phyloP scores from a whole-genome alignment of 2,113 vertebrate genomes.

The Phalacrocorax aristotelis region DNA sequence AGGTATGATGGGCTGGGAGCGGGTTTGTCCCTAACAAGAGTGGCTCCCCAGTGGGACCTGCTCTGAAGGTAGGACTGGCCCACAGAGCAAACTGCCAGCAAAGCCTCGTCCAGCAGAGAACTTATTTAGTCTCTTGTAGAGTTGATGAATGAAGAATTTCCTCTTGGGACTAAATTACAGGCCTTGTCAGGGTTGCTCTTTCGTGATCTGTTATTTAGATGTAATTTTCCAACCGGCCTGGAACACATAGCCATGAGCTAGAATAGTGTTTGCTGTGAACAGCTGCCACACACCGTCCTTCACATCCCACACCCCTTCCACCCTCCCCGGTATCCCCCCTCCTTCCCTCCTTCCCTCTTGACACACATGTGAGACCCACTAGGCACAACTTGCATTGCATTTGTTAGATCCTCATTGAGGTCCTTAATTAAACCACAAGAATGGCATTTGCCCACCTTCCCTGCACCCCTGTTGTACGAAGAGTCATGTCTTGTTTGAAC shows the following conservation, averaged over 20 bases:
- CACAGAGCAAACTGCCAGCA: conserved; percentile 55
- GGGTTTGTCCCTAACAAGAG: neutral
- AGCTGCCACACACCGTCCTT: conserved; percentile 70
- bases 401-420: conserved; percentile 56
- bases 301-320: conserved; percentile 53
- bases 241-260: conserved; percentile 78
- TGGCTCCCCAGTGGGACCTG: conserved; percentile 14
- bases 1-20: neutral
- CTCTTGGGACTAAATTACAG: conserved; percentile 85
- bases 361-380: conserved; percentile 7
- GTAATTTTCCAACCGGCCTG: conserved; percentile 82
- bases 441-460: conserved; percentile 66
- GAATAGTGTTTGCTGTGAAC: conserved; percentile 74
- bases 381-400: neutral
- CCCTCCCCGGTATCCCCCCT: neutral
- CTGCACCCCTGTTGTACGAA: conserved; percentile 47
- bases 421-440: conserved; percentile 76
- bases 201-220: conserved; percentile 84
- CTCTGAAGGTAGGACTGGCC: conserved; percentile 64
- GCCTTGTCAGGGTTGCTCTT: conserved; percentile 74
- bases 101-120: conserved; percentile 66
- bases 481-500: conserved; percentile 71
- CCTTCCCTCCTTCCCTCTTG: neutral
- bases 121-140: conserved; percentile 77
- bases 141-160: conserved; percentile 86